Base-by-base conservation (phyloP, 1,140 invertebrate genomes). In the Pomacea maculata region DNA sequence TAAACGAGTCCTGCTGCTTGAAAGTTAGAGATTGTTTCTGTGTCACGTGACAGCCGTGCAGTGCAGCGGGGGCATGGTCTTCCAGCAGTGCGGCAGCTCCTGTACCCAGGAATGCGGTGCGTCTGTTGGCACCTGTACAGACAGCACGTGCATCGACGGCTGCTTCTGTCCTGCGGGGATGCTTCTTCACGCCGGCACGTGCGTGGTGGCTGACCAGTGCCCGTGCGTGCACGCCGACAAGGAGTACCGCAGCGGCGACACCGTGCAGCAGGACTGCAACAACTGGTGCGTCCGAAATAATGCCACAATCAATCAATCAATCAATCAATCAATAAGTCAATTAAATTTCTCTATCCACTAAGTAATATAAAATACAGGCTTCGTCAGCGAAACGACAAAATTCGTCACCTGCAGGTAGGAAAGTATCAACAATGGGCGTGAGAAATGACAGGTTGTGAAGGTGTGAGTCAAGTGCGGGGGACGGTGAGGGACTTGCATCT, bases 11-110 rank as follows among this genome's bases (percentile, higher is more conserved):
- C 34, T 45, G 34, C 34, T 45, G 34, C 34, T 45, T 45, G 34
- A 45, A 4, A 6, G 34, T 45, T 45, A 45, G 6, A 45, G 34
- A 45, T 2, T 45, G 34, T 45, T 45, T 1, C 5, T 61, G 11
- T 61, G 15, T 61, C 57, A 61, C 57, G 8, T 9, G 57, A 61
- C 77, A 83, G 82, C 68, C 29, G 71, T 81, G 6, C 11, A 57
- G 11, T 97, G 96, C 87, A 93, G 94, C 1, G 92, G 93, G 17
- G 95, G 95, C 4, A 95, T 97, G 87, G 92, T 94, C 45, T 97
- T 95, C 89, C 95, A 95, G 84, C 93, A 95, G 68, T 96, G 96
- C 86, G 95, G 95, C 7, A 94, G 95, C 87, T 93, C 94, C 9
- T 97, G 96, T 86, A 90, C 93, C 2, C 92, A 94, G 55, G 94